Conservation (phyloP, 2,797 vertebrate genomes). For the Acanthurus lineatus region DNA sequence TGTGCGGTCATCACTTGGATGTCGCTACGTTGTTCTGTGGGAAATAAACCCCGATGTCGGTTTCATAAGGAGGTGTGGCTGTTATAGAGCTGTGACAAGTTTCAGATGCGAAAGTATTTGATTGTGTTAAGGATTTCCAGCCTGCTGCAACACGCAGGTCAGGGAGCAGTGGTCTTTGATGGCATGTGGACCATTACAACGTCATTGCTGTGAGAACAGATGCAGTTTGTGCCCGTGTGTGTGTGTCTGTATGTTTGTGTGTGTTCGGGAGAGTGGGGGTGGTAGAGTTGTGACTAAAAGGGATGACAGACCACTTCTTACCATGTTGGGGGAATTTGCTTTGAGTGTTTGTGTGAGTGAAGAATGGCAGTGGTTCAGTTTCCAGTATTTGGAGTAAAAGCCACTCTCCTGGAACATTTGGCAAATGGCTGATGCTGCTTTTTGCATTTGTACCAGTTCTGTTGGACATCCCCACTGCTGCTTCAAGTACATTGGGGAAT, state of each 20-base stretch:
- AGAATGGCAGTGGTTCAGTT: conserved; percentile 43
- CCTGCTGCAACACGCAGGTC: conserved; percentile 63
- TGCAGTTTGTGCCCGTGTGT: conserved; percentile 29
- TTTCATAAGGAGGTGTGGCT: conserved; percentile 52
- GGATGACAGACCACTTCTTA: conserved; percentile 53
- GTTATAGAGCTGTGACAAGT: conserved; percentile 56
- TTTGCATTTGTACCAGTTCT: conserved; percentile 38
- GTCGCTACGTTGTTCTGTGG: conserved; percentile 29
- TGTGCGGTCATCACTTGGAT: conserved; percentile 50
- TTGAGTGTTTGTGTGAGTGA: conserved; percentile 23
- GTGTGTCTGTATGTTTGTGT: background rate
- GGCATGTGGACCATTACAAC: conserved; percentile 60
- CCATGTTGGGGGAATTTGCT: conserved; percentile 26
- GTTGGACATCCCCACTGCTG: conserved; percentile 34
- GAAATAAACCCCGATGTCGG: conserved; percentile 38
- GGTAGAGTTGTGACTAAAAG: conserved; percentile 62
- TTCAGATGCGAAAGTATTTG: conserved; percentile 47
- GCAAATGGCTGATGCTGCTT: conserved; percentile 45
- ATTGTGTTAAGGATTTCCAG: conserved; percentile 29
- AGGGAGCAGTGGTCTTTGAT: conserved; percentile 61
- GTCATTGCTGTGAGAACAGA: conserved; percentile 49
- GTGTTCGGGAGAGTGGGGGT: conserved; percentile 26
- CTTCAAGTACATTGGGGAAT: conserved; percentile 5
- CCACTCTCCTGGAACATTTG: conserved; percentile 50
- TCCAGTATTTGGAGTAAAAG: conserved; percentile 47